Evolutionary conservation across 2,888 invertebrate species (phyloP), one percentile per base, ranked within the genome.

Genomic region (Auanema sp.): DNA sequence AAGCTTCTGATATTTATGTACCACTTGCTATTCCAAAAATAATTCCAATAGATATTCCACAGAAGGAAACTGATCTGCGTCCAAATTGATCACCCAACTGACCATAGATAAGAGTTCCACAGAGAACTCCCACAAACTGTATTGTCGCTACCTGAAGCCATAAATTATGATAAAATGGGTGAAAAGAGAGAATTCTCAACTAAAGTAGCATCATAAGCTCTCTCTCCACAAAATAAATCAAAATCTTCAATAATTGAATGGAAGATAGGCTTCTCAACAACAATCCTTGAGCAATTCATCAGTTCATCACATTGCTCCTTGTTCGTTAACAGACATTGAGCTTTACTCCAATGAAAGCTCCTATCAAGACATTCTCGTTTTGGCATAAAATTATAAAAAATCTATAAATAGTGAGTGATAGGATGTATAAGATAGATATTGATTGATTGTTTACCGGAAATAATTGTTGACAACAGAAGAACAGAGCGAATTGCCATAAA

Each of bases 21-120:
- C 74, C 74, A 43, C 69, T 65, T 2, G 68, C 69, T 4, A 66
- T 60, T 23, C 67, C 74, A 47, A 70, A 72, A 14, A 56, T 23
- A 12, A 72, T 65, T 43, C 74, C 74, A 14, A 72, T 47, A 2
- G 62, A 33, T 3, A 74, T 66, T 2, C 74, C 74, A 42, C 69
- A 47, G 40, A 75, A 47, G 4, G 72, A 67, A 25, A 76, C 72
- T 0, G 68, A 69, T 55, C 64, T 64, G 24, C 76, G 47, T 1
- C 76, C 76, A 47, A 76, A 70, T 54, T 68, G 61, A 52, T 76
- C 76, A 11, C 71, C 73, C 52, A 73, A 21, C 52, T 71, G 71
- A 4, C 76, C 76, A 49, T 69, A 76, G 58, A 58, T 60, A 10
- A 76, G 42, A 18, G 76, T 66, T 21, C 76, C 76, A 12, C 71